phyloP scores from a whole-genome alignment of 2,113 vertebrate species.

The Pyxicephalus adspersus region DNA sequence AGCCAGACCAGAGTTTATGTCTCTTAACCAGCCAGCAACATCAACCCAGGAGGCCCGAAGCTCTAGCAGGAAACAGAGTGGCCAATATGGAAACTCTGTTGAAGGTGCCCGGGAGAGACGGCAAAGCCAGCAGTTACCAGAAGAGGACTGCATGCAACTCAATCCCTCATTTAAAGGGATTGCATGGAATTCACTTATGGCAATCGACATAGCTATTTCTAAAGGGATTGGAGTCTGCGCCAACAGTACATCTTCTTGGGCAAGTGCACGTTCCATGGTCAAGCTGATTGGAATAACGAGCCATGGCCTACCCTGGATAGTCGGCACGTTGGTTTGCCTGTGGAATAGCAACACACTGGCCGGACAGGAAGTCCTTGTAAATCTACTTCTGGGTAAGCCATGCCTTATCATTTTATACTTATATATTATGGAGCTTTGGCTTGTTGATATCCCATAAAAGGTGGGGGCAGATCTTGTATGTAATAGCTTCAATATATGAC shows the following conservation, averaged over 20 bases:
- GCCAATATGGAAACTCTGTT: conserved; percentile 66
- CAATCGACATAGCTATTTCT: conserved; percentile 94
- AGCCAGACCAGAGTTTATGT: conserved; percentile 89
- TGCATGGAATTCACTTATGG: conserved; percentile 90
- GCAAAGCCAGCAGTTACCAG: conserved; percentile 82
- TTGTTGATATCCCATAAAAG: too few relatives aligned
- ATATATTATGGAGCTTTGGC: too few relatives aligned
- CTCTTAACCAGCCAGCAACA: conserved; percentile 81
- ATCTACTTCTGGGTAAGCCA: conserved; percentile 93
- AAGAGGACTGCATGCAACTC: conserved; percentile 97
- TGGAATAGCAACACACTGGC: conserved; percentile 91
- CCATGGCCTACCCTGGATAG: conserved; percentile 91
- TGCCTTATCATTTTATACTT: background rate
- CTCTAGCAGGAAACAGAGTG: conserved; percentile 65
- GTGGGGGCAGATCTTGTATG: too few relatives aligned
- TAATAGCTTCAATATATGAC: too few relatives aligned
- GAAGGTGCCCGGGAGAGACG: conserved; percentile 75
- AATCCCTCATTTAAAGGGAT: conserved; percentile 96
- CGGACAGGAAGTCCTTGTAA: conserved; percentile 93
- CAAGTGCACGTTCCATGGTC: conserved; percentile 89
- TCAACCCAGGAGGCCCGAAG: conserved; percentile 72
- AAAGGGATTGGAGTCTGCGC: conserved; percentile 93
- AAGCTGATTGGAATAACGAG: conserved; percentile 89
- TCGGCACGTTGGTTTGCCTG: conserved; percentile 90
- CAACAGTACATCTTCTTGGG: conserved; percentile 84